Evolutionary conservation across 2,888 invertebrate genomes (phyloP).

Genomic region (Pachymerium ferrugineum): DNA sequence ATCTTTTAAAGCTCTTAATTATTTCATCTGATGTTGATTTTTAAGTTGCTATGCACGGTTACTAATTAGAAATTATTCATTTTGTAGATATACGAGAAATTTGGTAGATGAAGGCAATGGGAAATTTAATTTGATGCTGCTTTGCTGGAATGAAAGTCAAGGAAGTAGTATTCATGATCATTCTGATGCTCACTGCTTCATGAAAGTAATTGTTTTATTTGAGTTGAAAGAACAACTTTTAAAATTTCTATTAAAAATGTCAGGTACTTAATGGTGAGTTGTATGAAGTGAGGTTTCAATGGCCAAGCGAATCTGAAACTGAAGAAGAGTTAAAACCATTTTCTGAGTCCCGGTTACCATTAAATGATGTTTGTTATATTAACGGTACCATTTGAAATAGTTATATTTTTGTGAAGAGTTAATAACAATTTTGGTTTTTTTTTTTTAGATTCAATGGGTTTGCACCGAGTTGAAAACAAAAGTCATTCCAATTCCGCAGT

Average conservation of each 20-base stretch:
- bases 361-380: constrained; percentile 87
- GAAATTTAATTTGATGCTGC: constrained; percentile 90
- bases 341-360: constrained; percentile 59
- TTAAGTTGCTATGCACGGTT: neutral
- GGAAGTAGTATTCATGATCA: constrained; percentile 96
- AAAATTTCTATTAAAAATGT: neutral
- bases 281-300: constrained; percentile 52
- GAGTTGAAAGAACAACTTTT: neutral
- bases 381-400: constrained; percentile 64
- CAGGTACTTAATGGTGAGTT: constrained; percentile 45
- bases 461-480: constrained; percentile 92
- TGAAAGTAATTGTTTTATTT: constrained; percentile 59
- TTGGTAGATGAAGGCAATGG: constrained; percentile 93
- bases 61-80: constrained; percentile 30
- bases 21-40: neutral
- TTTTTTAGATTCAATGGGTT: constrained; percentile 76
- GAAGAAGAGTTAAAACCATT: constrained; percentile 58
- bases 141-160: constrained; percentile 98
- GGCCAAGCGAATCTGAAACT: constrained; percentile 48
- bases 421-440: constrained; percentile 6
- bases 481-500: constrained; percentile 83
- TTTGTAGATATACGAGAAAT: constrained; percentile 83
- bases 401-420: neutral
- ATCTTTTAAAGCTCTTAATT: neutral
- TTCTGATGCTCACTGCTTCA: constrained; percentile 92